Evolutionary conservation across 2,888 invertebrate genomes (phyloP).

Genomic region (Phengaris arion): DNA sequence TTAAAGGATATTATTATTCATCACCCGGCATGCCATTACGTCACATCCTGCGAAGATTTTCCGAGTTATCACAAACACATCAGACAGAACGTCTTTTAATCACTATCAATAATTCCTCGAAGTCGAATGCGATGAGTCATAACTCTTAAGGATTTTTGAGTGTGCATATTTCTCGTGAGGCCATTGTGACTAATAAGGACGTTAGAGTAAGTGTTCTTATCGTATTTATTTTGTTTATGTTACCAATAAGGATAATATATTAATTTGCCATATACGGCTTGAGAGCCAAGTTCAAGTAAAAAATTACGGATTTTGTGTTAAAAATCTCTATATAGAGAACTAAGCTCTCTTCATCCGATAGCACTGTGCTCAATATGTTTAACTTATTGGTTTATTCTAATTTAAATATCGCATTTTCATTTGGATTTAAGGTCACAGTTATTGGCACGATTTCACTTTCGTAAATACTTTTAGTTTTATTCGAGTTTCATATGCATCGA

Average conservation of each 20-base stretch:
- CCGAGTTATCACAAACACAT: constrained; percentile 33
- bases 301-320: background rate
- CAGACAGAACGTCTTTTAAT: constrained; percentile 38
- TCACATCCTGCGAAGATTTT: constrained; percentile 39
- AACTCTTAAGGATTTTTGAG: constrained; percentile 45
- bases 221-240: constrained; percentile 16
- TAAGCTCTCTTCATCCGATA: too few relatives aligned
- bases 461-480: too few relatives aligned
- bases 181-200: constrained; percentile 20
- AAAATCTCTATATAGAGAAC: background rate
- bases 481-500: too few relatives aligned
- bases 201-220: constrained; percentile 5
- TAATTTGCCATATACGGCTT: constrained; percentile 2
- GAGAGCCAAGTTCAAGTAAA: background rate
- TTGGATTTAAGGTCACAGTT: too few relatives aligned
- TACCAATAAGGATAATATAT: background rate
- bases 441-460: too few relatives aligned
- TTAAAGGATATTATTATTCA: constrained; percentile 36
- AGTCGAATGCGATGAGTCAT: constrained; percentile 53
- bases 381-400: too few relatives aligned
- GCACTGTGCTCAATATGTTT: too few relatives aligned
- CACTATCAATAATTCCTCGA: constrained; percentile 42
- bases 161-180: constrained; percentile 13
- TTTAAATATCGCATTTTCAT: too few relatives aligned
- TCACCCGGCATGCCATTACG: constrained; percentile 35